Percentiles rank a stretch among this genome's conserved stretches.
Conservation (phyloP, 2,113 vertebrate species). For the Guaruba guarouba region DNA sequence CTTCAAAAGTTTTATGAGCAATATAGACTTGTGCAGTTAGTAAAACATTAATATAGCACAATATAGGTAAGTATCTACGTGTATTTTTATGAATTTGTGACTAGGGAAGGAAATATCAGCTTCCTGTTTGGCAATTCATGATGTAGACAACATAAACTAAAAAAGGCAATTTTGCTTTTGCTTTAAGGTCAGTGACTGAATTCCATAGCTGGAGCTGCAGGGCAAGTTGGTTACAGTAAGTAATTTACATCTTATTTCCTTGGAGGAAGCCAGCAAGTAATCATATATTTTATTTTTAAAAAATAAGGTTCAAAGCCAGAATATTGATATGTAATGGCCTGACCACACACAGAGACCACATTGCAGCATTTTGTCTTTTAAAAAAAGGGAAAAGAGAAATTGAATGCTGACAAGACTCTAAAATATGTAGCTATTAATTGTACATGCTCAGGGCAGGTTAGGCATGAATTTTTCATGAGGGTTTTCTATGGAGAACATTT, state of each 20-base stretch:
- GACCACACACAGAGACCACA: background rate
- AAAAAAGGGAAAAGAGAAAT: background rate
- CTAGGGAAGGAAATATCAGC: background rate
- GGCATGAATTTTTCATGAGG: slow-evolving; percentile 35
- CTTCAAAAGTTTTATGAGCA: background rate
- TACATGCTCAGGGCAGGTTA: background rate
- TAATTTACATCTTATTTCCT: background rate
- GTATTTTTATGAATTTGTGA: background rate
- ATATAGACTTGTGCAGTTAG: background rate
- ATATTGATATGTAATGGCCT: background rate
- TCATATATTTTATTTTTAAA: background rate
- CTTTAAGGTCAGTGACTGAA: slow-evolving; percentile 16
- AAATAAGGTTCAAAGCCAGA: background rate
- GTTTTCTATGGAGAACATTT: background rate
- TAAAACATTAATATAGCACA: background rate
- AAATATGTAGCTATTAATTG: slow-evolving; percentile 1
- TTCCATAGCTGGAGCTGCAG: background rate
- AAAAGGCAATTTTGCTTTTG: background rate
- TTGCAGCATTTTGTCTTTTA: background rate
- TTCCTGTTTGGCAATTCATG: background rate
- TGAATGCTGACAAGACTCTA: background rate
- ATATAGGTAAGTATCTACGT: background rate
- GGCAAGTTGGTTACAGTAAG: background rate
- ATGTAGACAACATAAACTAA: background rate
- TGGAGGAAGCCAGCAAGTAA: background rate